Conservation (phyloP, 2,797 vertebrate species). For the Paguma larvata region DNA sequence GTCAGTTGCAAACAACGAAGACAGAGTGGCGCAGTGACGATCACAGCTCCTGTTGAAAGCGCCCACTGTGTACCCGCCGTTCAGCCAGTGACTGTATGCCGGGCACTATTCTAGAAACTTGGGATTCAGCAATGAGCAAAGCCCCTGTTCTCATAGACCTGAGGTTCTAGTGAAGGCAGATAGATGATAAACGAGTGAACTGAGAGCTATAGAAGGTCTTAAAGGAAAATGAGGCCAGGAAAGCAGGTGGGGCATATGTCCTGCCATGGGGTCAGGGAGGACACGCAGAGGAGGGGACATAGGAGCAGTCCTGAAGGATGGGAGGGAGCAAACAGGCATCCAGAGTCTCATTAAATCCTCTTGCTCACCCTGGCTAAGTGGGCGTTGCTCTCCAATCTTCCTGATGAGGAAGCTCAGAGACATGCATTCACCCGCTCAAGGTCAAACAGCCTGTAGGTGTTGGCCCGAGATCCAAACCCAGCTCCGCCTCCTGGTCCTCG, state of each 20-base stretch:
- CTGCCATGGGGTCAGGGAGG: neutral
- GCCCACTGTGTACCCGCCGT: neutral
- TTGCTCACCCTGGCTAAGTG: neutral
- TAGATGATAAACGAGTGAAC: neutral
- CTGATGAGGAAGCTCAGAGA: slow-evolving; percentile 27
- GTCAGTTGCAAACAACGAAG: neutral
- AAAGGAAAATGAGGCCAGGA: neutral
- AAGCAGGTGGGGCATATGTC: neutral
- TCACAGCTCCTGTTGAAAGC: neutral
- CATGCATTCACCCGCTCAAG: neutral
- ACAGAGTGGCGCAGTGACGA: neutral
- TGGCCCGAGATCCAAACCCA: neutral
- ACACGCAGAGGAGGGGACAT: neutral
- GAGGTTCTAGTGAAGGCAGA: neutral
- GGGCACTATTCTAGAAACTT: neutral
- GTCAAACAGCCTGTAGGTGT: neutral
- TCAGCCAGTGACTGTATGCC: neutral
- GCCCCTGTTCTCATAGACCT: neutral
- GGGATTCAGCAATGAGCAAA: neutral
- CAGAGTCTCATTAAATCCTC: neutral
- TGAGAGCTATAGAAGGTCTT: neutral
- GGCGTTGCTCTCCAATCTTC: neutral
- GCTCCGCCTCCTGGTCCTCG: neutral
- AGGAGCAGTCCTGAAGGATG: neutral
- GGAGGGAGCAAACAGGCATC: neutral